Conservation (phyloP, 1,140 invertebrate species). For the Brachionus rubens region DNA sequence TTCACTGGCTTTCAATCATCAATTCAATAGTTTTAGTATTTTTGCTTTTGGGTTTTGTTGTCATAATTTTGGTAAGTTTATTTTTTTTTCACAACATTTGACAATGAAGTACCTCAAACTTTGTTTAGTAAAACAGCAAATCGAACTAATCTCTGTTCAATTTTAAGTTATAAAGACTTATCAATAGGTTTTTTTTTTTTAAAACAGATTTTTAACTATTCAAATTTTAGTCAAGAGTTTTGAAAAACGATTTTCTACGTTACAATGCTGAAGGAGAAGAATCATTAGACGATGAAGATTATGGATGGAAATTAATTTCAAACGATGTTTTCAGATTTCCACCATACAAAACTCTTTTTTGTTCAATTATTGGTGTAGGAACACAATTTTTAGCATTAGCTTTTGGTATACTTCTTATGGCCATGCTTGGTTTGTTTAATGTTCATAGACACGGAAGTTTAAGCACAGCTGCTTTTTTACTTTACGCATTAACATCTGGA, state of each 20-base stretch:
- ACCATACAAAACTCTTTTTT: constrained; percentile 61
- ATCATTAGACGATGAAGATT: constrained; percentile 62
- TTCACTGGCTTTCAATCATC: constrained; percentile 65
- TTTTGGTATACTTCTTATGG: constrained; percentile 62
- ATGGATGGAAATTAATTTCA: constrained; percentile 65
- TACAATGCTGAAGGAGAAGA: constrained; percentile 61
- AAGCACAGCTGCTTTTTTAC: constrained; percentile 62
- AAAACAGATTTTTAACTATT: too few relatives aligned
- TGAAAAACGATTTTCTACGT: constrained; percentile 63
- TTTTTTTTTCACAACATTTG: too few relatives aligned
- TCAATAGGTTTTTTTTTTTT: too few relatives aligned
- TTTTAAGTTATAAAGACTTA: too few relatives aligned
- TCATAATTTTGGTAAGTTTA: constrained; percentile 62
- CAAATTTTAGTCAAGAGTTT: constrained; percentile 62
- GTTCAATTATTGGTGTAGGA: constrained; percentile 63
- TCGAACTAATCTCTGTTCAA: too few relatives aligned
- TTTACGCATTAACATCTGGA: constrained; percentile 64
- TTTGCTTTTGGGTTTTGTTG: constrained; percentile 63
- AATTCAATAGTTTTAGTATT: constrained; percentile 64
- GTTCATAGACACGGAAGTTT: constrained; percentile 63
- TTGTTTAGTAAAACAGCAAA: too few relatives aligned
- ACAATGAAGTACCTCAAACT: too few relatives aligned
- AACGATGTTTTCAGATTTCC: constrained; percentile 65
- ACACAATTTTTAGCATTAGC: constrained; percentile 62
- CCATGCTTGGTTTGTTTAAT: constrained; percentile 63